These are phyloP conservation scores for Callopanchax toddi DNA, from an alignment of 2,113 vertebrate genomes.

Conservation along the genomic window DNA sequence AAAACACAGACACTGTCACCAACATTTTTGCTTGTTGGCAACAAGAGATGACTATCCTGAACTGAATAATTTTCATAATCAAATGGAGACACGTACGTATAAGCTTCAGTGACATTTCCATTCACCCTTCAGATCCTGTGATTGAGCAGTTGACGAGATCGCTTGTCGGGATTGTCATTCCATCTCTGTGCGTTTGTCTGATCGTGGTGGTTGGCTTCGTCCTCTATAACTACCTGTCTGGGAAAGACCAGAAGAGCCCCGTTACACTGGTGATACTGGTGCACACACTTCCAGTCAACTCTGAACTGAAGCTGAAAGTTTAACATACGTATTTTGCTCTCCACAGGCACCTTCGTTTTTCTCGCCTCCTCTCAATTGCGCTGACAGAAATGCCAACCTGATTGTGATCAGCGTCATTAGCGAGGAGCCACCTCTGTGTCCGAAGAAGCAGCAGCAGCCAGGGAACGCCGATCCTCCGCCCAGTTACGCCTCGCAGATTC, in stretches of 20 bases:
- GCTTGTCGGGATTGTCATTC: slow-evolving; percentile 55
- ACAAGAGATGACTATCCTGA: too few relatives aligned
- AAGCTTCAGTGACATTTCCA: not conserved
- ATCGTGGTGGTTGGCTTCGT: slow-evolving; percentile 41
- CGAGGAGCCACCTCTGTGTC: rapidly evolving
- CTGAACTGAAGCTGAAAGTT: not conserved
- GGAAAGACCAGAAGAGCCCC: slow-evolving; percentile 57
- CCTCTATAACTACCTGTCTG: slow-evolving; percentile 58
- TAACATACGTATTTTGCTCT: not conserved
- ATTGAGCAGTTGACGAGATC: slow-evolving; percentile 37
- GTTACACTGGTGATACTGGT: slow-evolving; percentile 51
- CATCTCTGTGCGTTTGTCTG: slow-evolving; percentile 39
- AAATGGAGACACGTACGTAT: too few relatives aligned
- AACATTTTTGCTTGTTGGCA: too few relatives aligned
- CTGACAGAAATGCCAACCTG: slow-evolving; percentile 2
- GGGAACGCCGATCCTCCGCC: not conserved
- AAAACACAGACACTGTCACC: too few relatives aligned
- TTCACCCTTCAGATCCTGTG: slow-evolving; percentile 56
- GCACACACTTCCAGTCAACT: not conserved
- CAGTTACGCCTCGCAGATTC: slow-evolving; percentile 16
- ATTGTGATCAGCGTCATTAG: not conserved
- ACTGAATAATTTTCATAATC: too few relatives aligned
- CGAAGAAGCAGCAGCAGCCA: rapidly evolving
- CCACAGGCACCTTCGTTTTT: slow-evolving; percentile 23
- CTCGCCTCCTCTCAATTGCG: not conserved